Base-by-base conservation (phyloP, 2,888 invertebrate genomes). In the Pyrgus malvae region DNA sequence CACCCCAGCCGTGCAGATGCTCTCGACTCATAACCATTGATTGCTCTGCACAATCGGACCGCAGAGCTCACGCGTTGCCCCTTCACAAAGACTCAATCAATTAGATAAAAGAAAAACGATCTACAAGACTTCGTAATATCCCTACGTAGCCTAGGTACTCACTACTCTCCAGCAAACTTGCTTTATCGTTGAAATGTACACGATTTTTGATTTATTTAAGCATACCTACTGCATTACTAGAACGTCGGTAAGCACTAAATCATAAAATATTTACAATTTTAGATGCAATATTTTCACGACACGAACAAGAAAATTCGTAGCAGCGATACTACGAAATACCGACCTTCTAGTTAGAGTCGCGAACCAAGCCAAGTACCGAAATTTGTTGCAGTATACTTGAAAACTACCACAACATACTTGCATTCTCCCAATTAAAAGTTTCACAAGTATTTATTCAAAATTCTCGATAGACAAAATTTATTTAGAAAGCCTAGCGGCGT, bases 91-190 rank as follows among this genome's bases (percentile, higher is more conserved):
- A 73, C 75, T 75, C 74, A 79, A 78, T 76, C 80, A 81, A 83
- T 86, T 85, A 81, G 74, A 81, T 80, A 67, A 84, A 76, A 81
- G 78, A 77, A 77, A 78, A 70, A 74, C 72, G 75, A 75, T 72
- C 71, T 74, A 68, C 71, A 77, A 78, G 76, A 82, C 44, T 81
- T 83, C 83, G 79, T 78, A 80, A 79, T 79, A 78, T 77, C 67
- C 59, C 64, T 61, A 56, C 48, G 48, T 16, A 3, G 3, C 9
- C 31, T 8, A 33, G 11, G 33, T 23, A 35, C 25, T 16, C 5
- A 29, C 19, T 1, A 7, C 17, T 37, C 2, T 8, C 7, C 14
- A 16, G 14, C 16, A 33, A n/a, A 17, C n/a, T 7, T 5, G 9
- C 19, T 21, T 19, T n/a, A 38, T 12, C 12, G 8, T 33, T 4